Conservation (phyloP, 2,888 invertebrate genomes). For the Pteria penguin region DNA sequence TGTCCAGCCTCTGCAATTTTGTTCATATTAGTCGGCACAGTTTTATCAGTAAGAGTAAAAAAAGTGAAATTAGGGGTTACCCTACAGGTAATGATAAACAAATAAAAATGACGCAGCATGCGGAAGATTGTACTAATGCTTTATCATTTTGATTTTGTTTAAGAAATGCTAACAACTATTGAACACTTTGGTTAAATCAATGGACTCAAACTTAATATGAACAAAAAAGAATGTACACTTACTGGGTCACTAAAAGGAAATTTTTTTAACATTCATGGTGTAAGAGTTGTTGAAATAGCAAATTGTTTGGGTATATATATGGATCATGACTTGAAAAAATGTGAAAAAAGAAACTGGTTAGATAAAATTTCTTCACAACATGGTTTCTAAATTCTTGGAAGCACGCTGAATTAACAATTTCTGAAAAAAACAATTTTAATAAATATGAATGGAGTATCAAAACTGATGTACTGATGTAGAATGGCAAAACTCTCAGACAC, state of each 20-base stretch:
- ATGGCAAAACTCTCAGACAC: too few relatives aligned
- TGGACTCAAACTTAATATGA: background rate
- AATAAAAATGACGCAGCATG: constrained; percentile 1
- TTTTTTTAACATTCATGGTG: background rate
- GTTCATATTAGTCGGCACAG: background rate
- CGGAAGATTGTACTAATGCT: background rate
- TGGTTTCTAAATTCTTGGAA: background rate
- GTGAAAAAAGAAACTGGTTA: constrained; percentile 8
- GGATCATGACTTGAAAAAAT: background rate
- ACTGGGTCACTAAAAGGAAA: background rate
- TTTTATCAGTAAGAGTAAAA: background rate
- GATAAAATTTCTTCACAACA: background rate
- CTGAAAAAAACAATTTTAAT: background rate
- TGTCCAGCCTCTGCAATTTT: constrained; percentile 10
- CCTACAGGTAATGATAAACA: background rate
- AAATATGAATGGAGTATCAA: background rate
- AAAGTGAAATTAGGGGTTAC: background rate
- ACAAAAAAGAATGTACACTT: background rate
- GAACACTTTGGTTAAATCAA: background rate
- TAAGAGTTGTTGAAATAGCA: too few relatives aligned
- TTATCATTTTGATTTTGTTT: background rate
- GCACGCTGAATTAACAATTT: background rate
- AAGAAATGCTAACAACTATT: background rate
- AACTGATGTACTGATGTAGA: background rate
- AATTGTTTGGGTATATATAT: background rate